A percentile compares a stretch with the other conserved stretches of the same genome.
Evolutionary conservation across 2,888 invertebrate genomes (phyloP).

Genomic region (Selenia dentaria): DNA sequence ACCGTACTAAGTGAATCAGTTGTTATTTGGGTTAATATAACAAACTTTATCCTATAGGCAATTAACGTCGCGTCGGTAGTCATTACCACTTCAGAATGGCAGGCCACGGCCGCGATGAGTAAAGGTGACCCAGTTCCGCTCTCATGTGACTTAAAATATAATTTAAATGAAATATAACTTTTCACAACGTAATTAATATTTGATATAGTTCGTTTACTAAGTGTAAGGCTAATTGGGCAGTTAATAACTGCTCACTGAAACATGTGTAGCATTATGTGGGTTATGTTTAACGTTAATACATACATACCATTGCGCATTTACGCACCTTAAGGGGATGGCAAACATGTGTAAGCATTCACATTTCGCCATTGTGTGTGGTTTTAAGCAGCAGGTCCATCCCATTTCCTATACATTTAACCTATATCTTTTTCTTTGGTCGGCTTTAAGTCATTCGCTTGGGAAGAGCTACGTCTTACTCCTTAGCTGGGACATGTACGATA

Average conservation of each 20-base stretch:
- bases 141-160: conserved; percentile 21
- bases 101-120: conserved; percentile 34
- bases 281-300: too few species aligned
- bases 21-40: conserved; percentile 27
- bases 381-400: too few species aligned
- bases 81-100: conserved; percentile 28
- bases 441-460: too few species aligned
- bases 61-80: conserved; percentile 25
- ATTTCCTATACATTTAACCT: too few species aligned
- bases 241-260: conserved; percentile 6
- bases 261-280: too few species aligned
- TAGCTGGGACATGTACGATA: too few species aligned
- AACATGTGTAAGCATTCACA: too few species aligned
- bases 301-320: too few species aligned
- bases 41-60: conserved; percentile 28
- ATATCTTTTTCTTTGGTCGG: too few species aligned
- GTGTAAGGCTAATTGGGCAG: conserved; percentile 20
- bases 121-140: conserved; percentile 30
- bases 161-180: conserved; percentile 22
- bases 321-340: too few species aligned
- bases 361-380: too few species aligned
- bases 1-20: neutral
- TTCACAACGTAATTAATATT: conserved; percentile 25
- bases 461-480: too few species aligned
- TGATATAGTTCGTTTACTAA: conserved; percentile 9